phyloP scores from a whole-genome alignment of 1,140 invertebrate genomes.

The Nixonia krombeini region DNA sequence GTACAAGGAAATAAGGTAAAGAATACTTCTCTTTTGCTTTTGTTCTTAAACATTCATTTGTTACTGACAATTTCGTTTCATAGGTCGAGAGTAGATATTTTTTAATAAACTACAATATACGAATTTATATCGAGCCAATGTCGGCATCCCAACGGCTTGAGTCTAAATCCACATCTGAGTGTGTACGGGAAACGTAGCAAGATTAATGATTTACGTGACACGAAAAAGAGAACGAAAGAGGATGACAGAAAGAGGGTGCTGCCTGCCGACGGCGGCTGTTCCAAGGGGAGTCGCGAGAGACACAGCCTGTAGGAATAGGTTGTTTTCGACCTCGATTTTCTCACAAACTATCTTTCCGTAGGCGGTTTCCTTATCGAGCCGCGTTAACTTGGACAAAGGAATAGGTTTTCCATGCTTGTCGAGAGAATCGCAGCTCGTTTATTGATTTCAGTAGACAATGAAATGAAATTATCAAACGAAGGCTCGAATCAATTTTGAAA shows the following conservation, averaged over 20 bases:
- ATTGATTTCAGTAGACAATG: too few relatives aligned
- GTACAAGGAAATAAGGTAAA: too few relatives aligned
- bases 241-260: slow-evolving; percentile 46
- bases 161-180: slow-evolving; percentile 71
- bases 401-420: slow-evolving; percentile 4
- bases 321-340: slow-evolving; percentile 58
- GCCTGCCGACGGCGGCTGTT: slow-evolving; percentile 54
- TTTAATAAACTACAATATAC: slow-evolving; percentile 29
- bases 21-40: too few relatives aligned
- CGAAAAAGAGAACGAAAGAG: slow-evolving; percentile 55
- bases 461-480: too few relatives aligned
- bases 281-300: slow-evolving; percentile 48
- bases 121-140: slow-evolving; percentile 32
- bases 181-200: slow-evolving; percentile 69
- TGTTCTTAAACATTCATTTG: too few relatives aligned
- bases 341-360: slow-evolving; percentile 46
- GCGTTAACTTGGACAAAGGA: slow-evolving; percentile 34
- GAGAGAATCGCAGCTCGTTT: too few relatives aligned
- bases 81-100: slow-evolving; percentile 14
- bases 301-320: slow-evolving; percentile 54
- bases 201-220: slow-evolving; percentile 72
- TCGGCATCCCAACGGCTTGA: slow-evolving; percentile 56
- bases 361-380: slow-evolving; percentile 33
- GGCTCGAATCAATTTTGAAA: too few relatives aligned
- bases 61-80: too few relatives aligned